Evolutionary conservation across 2,113 vertebrate species (phyloP), one percentile per base, ranked within the genome.

Genomic region (Noturus placidus): DNA sequence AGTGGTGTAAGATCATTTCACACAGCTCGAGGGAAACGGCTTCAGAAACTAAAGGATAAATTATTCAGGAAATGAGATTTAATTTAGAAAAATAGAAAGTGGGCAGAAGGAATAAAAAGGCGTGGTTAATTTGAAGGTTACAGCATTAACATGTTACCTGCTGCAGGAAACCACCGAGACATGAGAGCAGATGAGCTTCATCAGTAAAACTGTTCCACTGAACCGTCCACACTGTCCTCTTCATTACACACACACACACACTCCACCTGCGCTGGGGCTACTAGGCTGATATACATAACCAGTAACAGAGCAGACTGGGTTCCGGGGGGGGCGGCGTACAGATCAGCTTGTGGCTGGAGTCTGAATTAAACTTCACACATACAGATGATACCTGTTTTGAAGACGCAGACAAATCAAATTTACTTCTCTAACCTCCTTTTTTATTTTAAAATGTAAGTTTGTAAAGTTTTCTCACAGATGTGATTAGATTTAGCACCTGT

Each of bases 401-500:
- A 4, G 33, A 63, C 27, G 15, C 30, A n/a, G 33, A 77, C 35
- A 54, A 57, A 85, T 42, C 70, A 42, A 20, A 77, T 78, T 27
- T 19, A 46, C 27, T 61, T 30, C 52, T 35, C 42, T 63, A 50
- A 65, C 7, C 46, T 15, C 33, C 25, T 35, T 33, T 33, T 86
- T 80, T 25, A 25, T 74, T 83, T 76, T 87, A 77, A 77, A 86
- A 87, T 78, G 76, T n/a, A 33, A 8, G 33, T 42, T 84, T 74
- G 69, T 83, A 76, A 50, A 52, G 65, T 38, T 27, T 63, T 76
- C 65, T 87, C 38, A 67, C 52, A 87, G 50, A 76, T 42, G 8
- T 67, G 56, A 50, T 52, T 20, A 59, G 42, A 65, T 74, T 84
- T 88, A 88, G 82, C 87, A 88, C 87, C 87, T 67, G 81, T 83